Base-by-base conservation (phyloP, 1,140 invertebrate genomes). In the Drosophila leontia region DNA sequence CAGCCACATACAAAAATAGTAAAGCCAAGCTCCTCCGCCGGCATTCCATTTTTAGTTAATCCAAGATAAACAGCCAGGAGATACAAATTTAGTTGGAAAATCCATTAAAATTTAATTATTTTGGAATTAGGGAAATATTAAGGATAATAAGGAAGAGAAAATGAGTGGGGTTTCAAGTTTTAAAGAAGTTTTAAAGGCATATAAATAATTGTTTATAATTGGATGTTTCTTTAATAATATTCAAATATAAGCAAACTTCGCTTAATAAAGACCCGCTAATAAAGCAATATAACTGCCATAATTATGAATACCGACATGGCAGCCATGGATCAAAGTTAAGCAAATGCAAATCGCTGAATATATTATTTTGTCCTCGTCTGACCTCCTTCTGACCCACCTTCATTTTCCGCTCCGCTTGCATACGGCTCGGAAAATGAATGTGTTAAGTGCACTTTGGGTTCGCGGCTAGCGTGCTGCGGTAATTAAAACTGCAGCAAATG, bases 401-500 rank as follows among this genome's bases (percentile, higher is more conserved):
- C 2, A 44, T 37, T 26, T 61, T n/a, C 13, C 29, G 15, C 41
- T 23, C 8, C 15, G 15, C 35, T 58, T 41, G 63, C 39, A 29
- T 45, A 34, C 9, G 29, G 44, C 37, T 50, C 19, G 62, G 32
- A 68, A 69, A 56, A 72, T 42, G 47, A 60, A 61, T 64, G 80
- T 72, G 77, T 75, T 62, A 79, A 82, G 81, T 83, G 80, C 76
- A 65, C 58, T 63, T 61, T 44, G 37, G 44, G 39, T 29, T 41
- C 8, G 69, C 45, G n/a, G 45, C 29, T 51, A 23, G 65, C 53
- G 53, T 42, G 69, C 44, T 47, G 53, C 53, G 71, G 75, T 71
- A 87, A 87, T 87, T 86, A 87, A 87, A 75, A 72, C 44, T 62
- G 69, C 51, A 60, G 57, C 75, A 68, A 77, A 74, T 76, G 47